Conservation (phyloP, 2,888 invertebrate species). For the Cantharis nigra region DNA sequence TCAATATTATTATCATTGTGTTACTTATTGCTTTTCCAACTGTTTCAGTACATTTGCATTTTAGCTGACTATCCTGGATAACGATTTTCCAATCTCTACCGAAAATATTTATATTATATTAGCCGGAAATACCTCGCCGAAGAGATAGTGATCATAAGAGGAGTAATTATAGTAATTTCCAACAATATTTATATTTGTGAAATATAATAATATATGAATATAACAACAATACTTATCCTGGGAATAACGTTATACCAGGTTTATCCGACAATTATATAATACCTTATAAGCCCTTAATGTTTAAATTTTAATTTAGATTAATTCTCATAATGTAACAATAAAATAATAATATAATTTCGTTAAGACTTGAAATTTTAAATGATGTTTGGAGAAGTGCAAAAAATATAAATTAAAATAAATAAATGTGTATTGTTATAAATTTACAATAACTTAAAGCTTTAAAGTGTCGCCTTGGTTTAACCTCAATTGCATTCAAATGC, state of each 20-base stretch:
- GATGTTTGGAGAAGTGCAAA: not conserved
- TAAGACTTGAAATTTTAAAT: not conserved
- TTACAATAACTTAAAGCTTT: slow-evolving; percentile 4
- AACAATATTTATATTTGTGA: no score
- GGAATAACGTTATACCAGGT: no score
- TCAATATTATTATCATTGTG: no score
- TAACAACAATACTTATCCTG: no score
- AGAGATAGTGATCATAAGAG: no score
- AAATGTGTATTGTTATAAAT: not conserved
- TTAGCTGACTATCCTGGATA: not conserved
- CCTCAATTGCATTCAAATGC: slow-evolving; percentile 41
- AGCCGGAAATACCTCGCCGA: not conserved
- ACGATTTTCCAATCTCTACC: not conserved
- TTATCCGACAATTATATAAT: no score
- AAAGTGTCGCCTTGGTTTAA: slow-evolving; percentile 37
- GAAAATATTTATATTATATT: not conserved
- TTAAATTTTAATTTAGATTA: no score
- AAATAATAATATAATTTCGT: no score
- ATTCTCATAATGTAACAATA: no score
- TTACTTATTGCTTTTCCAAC: not conserved
- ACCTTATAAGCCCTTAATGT: no score
- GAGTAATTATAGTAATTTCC: no score
- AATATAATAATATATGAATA: no score
- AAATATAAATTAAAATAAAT: not conserved
- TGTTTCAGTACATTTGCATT: not conserved